These are phyloP conservation scores for Rhimphoctona megacephalus DNA, from an alignment of 2,888 invertebrate species.

Conservation along the genomic window DNA sequence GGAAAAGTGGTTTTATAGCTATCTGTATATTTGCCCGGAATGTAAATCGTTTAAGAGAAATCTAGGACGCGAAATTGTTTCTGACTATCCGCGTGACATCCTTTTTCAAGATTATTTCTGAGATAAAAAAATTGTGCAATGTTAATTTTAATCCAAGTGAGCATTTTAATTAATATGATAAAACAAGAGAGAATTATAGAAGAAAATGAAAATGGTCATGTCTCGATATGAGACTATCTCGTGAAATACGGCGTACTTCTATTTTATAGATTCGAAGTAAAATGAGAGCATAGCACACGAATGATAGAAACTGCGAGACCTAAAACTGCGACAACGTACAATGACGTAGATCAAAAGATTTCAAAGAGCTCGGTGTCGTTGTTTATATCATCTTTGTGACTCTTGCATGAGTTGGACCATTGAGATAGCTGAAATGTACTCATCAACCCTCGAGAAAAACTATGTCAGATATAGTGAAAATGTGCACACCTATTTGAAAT, in stretches of 20 bases:
- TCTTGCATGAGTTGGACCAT: conserved; percentile 12
- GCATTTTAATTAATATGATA: no score
- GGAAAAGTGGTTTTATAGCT: no score
- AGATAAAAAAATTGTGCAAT: no score
- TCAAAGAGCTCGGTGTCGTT: conserved; percentile 22
- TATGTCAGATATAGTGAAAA: neutral
- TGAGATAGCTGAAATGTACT: neutral
- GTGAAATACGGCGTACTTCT: conserved; percentile 2
- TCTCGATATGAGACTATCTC: neutral
- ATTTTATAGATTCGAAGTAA: conserved; percentile 15
- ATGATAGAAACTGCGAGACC: conserved; percentile 25
- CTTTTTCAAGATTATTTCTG: no score
- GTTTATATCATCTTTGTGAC: conserved; percentile 3
- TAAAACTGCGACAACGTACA: conserved; percentile 24
- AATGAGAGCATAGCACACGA: conserved; percentile 32
- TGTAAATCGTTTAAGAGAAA: no score
- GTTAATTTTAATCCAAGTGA: no score
- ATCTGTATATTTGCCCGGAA: no score
- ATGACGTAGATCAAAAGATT: conserved; percentile 53
- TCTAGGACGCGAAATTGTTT: no score
- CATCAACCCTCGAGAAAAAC: neutral
- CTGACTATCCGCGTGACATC: no score
- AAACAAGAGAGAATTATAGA: no score
- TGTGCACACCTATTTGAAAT: neutral
- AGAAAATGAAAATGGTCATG: neutral